Base-by-base conservation (phyloP, 2,797 vertebrate genomes). In the Neoniphon sammara region DNA sequence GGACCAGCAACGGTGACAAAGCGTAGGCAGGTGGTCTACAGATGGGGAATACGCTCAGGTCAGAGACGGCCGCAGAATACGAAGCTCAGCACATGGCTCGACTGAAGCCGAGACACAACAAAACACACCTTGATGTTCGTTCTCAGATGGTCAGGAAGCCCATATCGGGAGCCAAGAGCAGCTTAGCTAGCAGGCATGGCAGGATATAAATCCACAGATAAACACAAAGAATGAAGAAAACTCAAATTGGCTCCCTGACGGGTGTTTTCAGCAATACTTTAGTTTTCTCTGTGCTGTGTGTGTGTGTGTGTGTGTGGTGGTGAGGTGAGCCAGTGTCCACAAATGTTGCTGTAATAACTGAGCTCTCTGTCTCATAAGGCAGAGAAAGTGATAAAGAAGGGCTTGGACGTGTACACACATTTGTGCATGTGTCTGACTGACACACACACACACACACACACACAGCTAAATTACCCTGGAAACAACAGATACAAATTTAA, bases 1-100 rank as follows among this genome's bases (percentile, higher is more conserved):
- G 44, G 76, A 73, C 46, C 58, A 58, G 75, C 57, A 46, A 15
- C 66, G 66, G 73, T 66, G 75, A 85, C 78, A 70, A 17, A 11
- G 56, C 70, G 74, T 81, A 36, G 70, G 79, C 86, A 90, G 86
- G 86, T 90, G 90, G 88, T 82, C 75, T 72, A 46, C 82, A 90
- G 87, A 85, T 81, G 87, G 83, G 68, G 63, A 76, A 77, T 78
- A 75, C 65, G 66, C 57, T 66, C 58, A 2, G 53, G 66, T 65
- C 65, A 54, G 70, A 82, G 74, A 82, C 2, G 12, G 15, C 11
- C 61, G 61, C 54, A 64, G 57, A 80, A 76, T 52, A 59, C 27
- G 0, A 0, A 70, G 56, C 70, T 74, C 58, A 67, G 31, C 76
- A 77, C 61, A 67, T 34, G 21, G 42, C 27, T 57, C 46, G 23